Conservation (phyloP, 2,888 invertebrate genomes). For the Lepidocyrtoides sp. region DNA sequence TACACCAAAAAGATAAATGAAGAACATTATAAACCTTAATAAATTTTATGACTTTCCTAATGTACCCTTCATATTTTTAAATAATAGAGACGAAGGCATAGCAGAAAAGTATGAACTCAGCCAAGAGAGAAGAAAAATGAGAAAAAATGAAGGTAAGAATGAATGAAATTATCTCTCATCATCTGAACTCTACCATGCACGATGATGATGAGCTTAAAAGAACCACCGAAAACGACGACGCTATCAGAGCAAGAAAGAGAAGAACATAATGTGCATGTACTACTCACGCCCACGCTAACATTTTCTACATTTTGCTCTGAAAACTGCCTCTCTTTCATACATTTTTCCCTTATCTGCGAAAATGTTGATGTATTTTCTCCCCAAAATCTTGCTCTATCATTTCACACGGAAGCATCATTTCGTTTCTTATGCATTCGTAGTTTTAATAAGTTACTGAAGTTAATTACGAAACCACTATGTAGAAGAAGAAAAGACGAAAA, state of each 20-base stretch:
- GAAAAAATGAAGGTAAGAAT: slow-evolving; percentile 43
- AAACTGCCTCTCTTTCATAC: slow-evolving; percentile 33
- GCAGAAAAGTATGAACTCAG: not conserved
- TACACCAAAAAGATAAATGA: not conserved
- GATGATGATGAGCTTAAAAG: not conserved
- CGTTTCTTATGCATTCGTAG: too few species aligned
- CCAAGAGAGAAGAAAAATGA: not conserved
- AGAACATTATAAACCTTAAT: not conserved
- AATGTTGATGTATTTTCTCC: not conserved
- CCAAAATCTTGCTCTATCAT: not conserved
- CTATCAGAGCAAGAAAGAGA: slow-evolving; percentile 34
- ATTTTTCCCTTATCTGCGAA: not conserved
- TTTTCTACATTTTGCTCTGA: slow-evolving; percentile 15
- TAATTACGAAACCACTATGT: slow-evolving; percentile 21
- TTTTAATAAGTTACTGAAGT: slow-evolving; percentile 19
- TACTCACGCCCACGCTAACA: slow-evolving; percentile 50
- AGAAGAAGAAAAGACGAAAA: not conserved
- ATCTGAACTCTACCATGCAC: slow-evolving; percentile 25
- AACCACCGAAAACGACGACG: not conserved
- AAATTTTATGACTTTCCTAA: slow-evolving; percentile 15
- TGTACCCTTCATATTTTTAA: not conserved
- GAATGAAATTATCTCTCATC: slow-evolving; percentile 42
- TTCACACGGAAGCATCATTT: not conserved
- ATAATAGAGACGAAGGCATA: not conserved
- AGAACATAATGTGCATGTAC: not conserved